Base-by-base conservation (phyloP, 92 coral and sea anemone species). In the Porites cylindrica region DNA sequence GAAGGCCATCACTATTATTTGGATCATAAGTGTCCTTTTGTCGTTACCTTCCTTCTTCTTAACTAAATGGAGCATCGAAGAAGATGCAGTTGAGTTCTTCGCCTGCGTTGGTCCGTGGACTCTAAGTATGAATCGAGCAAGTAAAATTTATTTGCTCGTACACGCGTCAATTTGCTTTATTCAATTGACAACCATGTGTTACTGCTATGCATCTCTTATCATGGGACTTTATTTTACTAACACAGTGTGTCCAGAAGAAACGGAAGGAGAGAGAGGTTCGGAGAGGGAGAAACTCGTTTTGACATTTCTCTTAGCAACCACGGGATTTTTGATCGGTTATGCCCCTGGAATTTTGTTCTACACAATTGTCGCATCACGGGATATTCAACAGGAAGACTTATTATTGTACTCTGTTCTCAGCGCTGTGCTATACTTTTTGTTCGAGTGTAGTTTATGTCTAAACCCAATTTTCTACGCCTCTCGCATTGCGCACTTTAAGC, bases 181-280 rank as follows among this genome's bases (percentile, higher is more conserved):
- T 20, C 78, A 62, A 0, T 8, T 3, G 29, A 43, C 26, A 20
- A 20, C 54, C 1, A 18, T 74, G 6, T 18, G 52, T 2, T 74
- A n/a, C n/a, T 74, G 78, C 26, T 74, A 74, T 20, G 78, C 43
- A 74, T 74, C 78, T 26, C 20, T 74, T 14, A 20, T 74, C 32
- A 74, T 23, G 54, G 78, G 78, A 19, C 18, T 74, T 13, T 74
- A 74, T 43, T 74, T 74, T 52, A 10, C 2, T 50, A 74, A 74
- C 43, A 21, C 64, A 0, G 53, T 52, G 1, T 53, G 64, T 11
- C 14, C 78, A 52, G 78, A 74, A 14, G 54, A 18, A 52, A 56
- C 16, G 2, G 13, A 67, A 8, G 43, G 72, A 67, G 47, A 67
- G 1, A 67, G 72, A 67, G 26, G 50, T 17, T 9, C 43, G 4